Percentiles rank a stretch among this genome's conserved stretches.
phyloP scores from a whole-genome alignment of 2,113 vertebrate genomes.

The Aspiorhynchus laticeps region DNA sequence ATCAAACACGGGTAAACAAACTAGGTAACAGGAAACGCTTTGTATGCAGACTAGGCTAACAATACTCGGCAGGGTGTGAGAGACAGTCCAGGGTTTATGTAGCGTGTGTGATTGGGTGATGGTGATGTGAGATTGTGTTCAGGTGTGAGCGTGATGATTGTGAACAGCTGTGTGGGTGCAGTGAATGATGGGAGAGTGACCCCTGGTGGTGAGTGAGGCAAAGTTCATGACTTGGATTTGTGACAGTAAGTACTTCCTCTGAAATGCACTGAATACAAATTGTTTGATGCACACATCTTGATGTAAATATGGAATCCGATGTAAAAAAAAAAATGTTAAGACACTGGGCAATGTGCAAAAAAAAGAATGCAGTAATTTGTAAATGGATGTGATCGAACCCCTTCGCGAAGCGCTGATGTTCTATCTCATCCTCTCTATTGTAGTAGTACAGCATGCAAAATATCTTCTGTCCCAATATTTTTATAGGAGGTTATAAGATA shows the following conservation, averaged over 20 bases:
- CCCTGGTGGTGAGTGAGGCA: too few species aligned
- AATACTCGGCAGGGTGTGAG: too few species aligned
- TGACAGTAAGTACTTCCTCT: background rate
- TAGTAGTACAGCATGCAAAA: conserved; percentile 8
- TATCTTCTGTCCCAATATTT: conserved; percentile 17
- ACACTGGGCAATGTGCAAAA: background rate
- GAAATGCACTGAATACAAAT: conserved; percentile 23
- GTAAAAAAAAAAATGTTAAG: background rate
- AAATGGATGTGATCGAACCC: background rate
- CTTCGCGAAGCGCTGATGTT: background rate
- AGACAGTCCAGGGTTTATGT: too few species aligned
- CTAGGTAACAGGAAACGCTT: too few species aligned
- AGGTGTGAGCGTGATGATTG: too few species aligned
- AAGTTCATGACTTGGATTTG: too few species aligned
- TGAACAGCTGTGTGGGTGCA: too few species aligned
- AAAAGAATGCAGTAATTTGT: conserved; percentile 2
- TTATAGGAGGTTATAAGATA: conserved; percentile 19
- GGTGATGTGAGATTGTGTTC: too few species aligned
- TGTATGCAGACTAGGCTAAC: too few species aligned
- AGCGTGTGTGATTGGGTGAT: too few species aligned
- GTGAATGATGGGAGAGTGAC: too few species aligned
- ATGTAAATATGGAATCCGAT: conserved; percentile 15
- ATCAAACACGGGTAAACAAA: too few species aligned
- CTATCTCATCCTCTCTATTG: background rate
- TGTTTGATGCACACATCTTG: conserved; percentile 1